A percentile compares a stretch with the other conserved stretches of the same genome.
These are phyloP conservation scores for Craniophora ligustri DNA, from an alignment of 2,888 invertebrate species.

Conservation along the genomic window DNA sequence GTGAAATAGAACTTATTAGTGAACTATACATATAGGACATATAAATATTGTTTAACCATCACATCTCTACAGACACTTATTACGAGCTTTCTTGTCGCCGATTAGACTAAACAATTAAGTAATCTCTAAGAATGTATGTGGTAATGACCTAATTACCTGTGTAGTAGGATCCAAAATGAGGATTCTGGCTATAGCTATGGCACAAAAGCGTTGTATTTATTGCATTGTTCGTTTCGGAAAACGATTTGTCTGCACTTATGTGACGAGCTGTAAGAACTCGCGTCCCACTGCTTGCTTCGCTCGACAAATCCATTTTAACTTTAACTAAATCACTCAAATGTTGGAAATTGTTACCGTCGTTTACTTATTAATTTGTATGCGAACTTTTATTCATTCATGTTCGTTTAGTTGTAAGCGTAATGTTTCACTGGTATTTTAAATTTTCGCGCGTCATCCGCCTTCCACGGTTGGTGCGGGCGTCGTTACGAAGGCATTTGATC, in stretches of 20 bases:
- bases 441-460: slow-evolving; percentile 55
- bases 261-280: slow-evolving; percentile 71
- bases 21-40: no score
- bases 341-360: slow-evolving; percentile 21
- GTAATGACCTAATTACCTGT: slow-evolving; percentile 68
- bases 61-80: no score
- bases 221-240: slow-evolving; percentile 67
- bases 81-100: no score
- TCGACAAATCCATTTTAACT: slow-evolving; percentile 72
- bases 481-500: slow-evolving; percentile 58
- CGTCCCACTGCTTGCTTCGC: slow-evolving; percentile 68
- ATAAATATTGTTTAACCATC: no score
- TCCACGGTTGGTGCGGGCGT: slow-evolving; percentile 52
- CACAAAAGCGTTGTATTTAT: slow-evolving; percentile 79
- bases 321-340: slow-evolving; percentile 40
- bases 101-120: no score
- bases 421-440: slow-evolving; percentile 35
- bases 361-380: slow-evolving; percentile 11
- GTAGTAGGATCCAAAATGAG: slow-evolving; percentile 77
- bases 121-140: no score
- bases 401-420: slow-evolving; percentile 4
- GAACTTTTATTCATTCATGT: slow-evolving; percentile 44
- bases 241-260: slow-evolving; percentile 69
- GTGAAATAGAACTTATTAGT: no score
- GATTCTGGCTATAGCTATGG: slow-evolving; percentile 75